A percentile compares a stretch with the other conserved stretches of the same genome.
phyloP scores from a whole-genome alignment of 2,113 vertebrate species.

The Ciconia stormi region DNA sequence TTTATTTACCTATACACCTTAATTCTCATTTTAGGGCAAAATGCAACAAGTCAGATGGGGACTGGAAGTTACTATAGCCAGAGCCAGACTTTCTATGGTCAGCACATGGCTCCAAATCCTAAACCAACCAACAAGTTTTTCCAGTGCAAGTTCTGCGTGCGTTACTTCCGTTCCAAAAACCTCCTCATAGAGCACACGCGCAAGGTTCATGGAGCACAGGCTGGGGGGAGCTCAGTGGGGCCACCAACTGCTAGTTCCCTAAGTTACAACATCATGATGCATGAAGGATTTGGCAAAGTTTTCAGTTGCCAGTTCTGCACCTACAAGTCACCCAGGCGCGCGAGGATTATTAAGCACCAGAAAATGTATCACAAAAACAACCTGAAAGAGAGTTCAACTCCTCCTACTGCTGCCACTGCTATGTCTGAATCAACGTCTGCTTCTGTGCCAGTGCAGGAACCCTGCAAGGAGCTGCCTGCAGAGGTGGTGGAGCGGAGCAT shows the following conservation, averaged over 20 bases:
- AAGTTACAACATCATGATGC: conserved; percentile 87
- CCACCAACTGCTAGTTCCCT: conserved; percentile 70
- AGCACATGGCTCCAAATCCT: conserved; percentile 80
- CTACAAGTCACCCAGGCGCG: conserved; percentile 92
- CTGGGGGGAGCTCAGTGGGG: conserved; percentile 74
- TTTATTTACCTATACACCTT: conserved; percentile 36
- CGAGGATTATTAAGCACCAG: conserved; percentile 93
- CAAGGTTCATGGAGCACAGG: conserved; percentile 89
- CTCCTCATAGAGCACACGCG: conserved; percentile 93
- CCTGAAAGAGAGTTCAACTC: conserved; percentile 74
- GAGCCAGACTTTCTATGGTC: conserved; percentile 83
- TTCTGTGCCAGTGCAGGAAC: conserved; percentile 76
- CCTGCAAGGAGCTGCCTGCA: conserved; percentile 80
- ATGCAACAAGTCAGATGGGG: conserved; percentile 79
- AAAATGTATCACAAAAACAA: conserved; percentile 91
- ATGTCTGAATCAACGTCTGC: conserved; percentile 73
- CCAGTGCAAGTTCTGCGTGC: conserved; percentile 98
- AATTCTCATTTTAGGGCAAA: conserved; percentile 83
- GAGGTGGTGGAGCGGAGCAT: conserved; percentile 85
- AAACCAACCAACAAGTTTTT: conserved; percentile 88
- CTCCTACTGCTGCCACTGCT: conserved; percentile 66
- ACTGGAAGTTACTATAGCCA: conserved; percentile 80
- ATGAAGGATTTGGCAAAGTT: conserved; percentile 89
- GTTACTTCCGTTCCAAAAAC: conserved; percentile 96
- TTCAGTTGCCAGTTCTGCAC: conserved; percentile 95